Evolutionary conservation across 1,140 invertebrate species (phyloP).

Genomic region (Zaprionus gabonicus): DNA sequence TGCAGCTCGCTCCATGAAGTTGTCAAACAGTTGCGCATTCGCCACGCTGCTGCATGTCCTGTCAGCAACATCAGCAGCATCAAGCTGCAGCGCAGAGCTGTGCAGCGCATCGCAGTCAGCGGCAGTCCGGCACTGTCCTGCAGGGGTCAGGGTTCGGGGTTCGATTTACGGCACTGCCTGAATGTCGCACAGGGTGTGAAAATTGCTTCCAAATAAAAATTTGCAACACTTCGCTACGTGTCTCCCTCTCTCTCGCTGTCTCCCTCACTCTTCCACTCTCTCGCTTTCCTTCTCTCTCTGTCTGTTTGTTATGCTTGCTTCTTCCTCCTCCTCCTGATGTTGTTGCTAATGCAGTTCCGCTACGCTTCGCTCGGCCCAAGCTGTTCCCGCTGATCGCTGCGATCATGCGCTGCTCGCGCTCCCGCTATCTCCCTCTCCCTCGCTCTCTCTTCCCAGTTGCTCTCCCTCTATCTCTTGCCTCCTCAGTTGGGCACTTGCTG

Average conservation of each 20-base stretch:
- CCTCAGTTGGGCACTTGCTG: conserved; percentile 71
- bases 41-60: conserved; percentile 67
- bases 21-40: conserved; percentile 73
- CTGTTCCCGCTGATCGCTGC: conserved; percentile 51
- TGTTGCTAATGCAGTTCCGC: conserved; percentile 58
- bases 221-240: conserved; percentile 66
- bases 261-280: neutral
- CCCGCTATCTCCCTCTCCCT: neutral
- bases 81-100: no score
- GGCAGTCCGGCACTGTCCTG: conserved; percentile 38
- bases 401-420: conserved; percentile 71
- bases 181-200: conserved; percentile 72
- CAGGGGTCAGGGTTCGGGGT: conserved; percentile 44
- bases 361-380: conserved; percentile 44
- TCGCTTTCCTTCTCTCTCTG: conserved; percentile 6
- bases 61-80: conserved; percentile 33
- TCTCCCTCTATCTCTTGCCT: conserved; percentile 34
- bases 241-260: conserved; percentile 27
- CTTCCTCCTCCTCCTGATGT: conserved; percentile 14
- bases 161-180: conserved; percentile 26
- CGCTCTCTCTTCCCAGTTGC: no score
- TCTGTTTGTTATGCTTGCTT: conserved; percentile 51
- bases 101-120: conserved; percentile 32
- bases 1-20: conserved; percentile 66
- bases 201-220: conserved; percentile 84